Evolutionary conservation across 1,140 invertebrate genomes (phyloP).

Genomic region (Eriocheir sinensis): DNA sequence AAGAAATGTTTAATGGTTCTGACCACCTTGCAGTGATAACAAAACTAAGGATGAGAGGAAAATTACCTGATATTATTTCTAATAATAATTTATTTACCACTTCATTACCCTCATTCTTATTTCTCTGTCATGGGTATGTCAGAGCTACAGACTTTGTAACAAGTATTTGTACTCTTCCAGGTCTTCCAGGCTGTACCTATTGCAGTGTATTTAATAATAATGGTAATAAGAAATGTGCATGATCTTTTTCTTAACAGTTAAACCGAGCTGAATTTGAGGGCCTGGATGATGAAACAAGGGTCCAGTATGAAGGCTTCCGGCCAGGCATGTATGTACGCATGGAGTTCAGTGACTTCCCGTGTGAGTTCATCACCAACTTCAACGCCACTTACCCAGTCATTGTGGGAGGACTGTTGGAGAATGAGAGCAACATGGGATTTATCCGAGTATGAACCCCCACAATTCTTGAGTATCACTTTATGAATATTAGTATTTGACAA

Average conservation of each 20-base stretch:
- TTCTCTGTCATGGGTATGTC: too few relatives aligned
- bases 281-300: conserved; percentile 92
- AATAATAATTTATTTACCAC: too few relatives aligned
- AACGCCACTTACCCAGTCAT: conserved; percentile 96
- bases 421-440: conserved; percentile 97
- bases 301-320: conserved; percentile 95
- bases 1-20: too few relatives aligned
- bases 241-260: conserved; percentile 85
- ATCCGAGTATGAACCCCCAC: conserved; percentile 88
- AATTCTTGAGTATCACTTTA: neutral
- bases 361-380: conserved; percentile 96
- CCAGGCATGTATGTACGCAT: conserved; percentile 98
- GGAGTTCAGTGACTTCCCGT: conserved; percentile 90
- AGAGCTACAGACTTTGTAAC: too few relatives aligned
- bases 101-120: too few relatives aligned
- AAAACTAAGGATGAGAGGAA: too few relatives aligned
- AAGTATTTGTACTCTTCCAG: too few relatives aligned
- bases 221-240: too few relatives aligned
- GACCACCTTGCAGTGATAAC: too few relatives aligned
- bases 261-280: conserved; percentile 97
- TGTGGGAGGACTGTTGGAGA: conserved; percentile 94
- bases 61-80: too few relatives aligned
- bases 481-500: neutral
- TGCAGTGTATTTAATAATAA: too few relatives aligned
- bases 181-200: too few relatives aligned